These are phyloP conservation scores for Chionodraco myersi DNA, from an alignment of 2,113 vertebrate genomes.

Conservation along the genomic window DNA sequence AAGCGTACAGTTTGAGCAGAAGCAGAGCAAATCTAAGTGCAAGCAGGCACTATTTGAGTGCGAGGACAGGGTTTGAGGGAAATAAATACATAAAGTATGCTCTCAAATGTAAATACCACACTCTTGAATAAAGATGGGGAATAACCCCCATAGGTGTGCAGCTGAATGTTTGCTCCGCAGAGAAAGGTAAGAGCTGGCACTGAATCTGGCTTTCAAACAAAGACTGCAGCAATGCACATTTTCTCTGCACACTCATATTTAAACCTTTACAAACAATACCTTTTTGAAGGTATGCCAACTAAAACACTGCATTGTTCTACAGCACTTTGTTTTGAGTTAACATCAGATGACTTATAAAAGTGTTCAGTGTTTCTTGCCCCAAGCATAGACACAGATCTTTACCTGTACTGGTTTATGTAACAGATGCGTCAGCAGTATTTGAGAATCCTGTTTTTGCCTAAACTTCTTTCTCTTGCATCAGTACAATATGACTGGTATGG, in stretches of 20 bases:
- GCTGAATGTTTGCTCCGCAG: constrained; percentile 7
- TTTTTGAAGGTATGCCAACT: neutral
- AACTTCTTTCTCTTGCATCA: constrained; percentile 2
- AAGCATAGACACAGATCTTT: constrained; percentile 2
- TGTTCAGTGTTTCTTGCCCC: neutral
- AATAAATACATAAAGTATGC: no score
- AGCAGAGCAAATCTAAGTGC: no score
- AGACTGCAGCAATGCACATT: constrained; percentile 22
- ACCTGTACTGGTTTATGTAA: neutral
- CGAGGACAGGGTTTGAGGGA: no score
- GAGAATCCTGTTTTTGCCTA: constrained; percentile 3
- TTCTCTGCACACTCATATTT: neutral
- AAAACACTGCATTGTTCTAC: neutral
- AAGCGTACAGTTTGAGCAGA: no score
- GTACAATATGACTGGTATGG: constrained; percentile 8
- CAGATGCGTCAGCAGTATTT: constrained; percentile 37
- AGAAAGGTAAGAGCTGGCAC: constrained; percentile 12
- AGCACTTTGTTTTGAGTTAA: neutral
- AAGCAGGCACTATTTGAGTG: no score
- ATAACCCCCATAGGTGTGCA: neutral
- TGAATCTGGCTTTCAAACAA: constrained; percentile 12
- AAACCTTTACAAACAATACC: no score
- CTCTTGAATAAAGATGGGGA: no score
- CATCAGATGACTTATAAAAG: neutral
- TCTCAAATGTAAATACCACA: no score